Percentiles rank a stretch among this genome's conserved stretches.
Conservation (phyloP, 2,888 invertebrate species). For the Leptopilina myrica region DNA sequence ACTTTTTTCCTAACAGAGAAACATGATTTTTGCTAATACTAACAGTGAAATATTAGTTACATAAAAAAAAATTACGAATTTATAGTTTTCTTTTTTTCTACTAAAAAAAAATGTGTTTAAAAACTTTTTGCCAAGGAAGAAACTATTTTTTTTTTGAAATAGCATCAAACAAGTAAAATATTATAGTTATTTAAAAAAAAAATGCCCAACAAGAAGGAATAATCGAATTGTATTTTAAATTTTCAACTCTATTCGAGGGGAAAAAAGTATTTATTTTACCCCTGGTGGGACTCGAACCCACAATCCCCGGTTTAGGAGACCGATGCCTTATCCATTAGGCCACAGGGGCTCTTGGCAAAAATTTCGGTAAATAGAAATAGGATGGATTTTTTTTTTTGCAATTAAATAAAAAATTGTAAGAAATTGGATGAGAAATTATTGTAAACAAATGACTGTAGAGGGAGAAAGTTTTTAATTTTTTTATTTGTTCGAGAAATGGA, state of each 20-base stretch:
- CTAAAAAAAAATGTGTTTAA: no score
- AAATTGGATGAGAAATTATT: background rate
- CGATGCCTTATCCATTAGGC: slow-evolving; percentile 91
- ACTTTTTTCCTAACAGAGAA: no score
- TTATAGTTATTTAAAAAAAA: background rate
- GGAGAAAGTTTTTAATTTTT: background rate
- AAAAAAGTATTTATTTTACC: slow-evolving; percentile 78
- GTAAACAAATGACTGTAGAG: background rate
- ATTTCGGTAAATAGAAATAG: background rate
- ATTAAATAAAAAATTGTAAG: background rate
- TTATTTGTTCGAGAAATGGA: no score
- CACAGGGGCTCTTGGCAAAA: slow-evolving; percentile 81
- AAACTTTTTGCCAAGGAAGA: no score
- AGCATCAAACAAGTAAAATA: no score
- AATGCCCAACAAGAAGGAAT: no score
- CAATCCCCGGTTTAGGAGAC: slow-evolving; percentile 91
- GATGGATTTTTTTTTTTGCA: background rate
- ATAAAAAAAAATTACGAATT: no score
- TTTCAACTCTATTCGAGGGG: slow-evolving; percentile 49
- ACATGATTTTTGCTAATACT: no score
- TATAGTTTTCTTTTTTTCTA: no score
- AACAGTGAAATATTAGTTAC: no score
- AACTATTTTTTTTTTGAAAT: no score
- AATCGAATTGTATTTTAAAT: no score
- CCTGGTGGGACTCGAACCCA: slow-evolving; percentile 93